phyloP scores from a whole-genome alignment of 1,140 invertebrate genomes.

The Aplysia californica region DNA sequence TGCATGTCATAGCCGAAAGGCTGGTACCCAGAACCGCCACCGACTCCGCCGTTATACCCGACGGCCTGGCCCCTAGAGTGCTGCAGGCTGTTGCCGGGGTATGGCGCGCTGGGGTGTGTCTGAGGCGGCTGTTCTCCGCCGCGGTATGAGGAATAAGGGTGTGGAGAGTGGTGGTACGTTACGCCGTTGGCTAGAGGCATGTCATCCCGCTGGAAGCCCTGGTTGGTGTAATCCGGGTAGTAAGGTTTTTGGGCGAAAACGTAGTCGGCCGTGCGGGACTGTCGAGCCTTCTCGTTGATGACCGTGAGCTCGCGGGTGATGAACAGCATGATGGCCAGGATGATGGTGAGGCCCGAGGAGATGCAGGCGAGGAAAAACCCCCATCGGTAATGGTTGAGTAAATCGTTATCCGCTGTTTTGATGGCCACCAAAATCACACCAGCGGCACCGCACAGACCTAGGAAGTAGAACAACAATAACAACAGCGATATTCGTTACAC shows the following conservation, averaged over 20 bases:
- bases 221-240: constrained; percentile 14
- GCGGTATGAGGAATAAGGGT: constrained; percentile 16
- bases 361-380: constrained; percentile 20
- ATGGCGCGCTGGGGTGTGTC: no score
- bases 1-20: neutral
- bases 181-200: constrained; percentile 17
- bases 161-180: constrained; percentile 6
- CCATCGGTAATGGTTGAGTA: neutral
- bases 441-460: constrained; percentile 18
- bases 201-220: constrained; percentile 14
- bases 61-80: no score
- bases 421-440: constrained; percentile 20
- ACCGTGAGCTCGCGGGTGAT: neutral
- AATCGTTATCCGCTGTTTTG: neutral
- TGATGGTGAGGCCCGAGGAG: neutral
- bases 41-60: neutral
- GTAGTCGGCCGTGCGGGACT: constrained; percentile 18
- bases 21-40: neutral
- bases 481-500: neutral
- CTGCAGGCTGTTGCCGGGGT: neutral
- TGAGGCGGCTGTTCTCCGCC: neutral
- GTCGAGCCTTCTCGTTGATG: neutral
- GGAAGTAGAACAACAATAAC: neutral
- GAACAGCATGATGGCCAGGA: constrained; percentile 17
- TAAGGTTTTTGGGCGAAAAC: constrained; percentile 5